Conservation (phyloP, 2,113 vertebrate genomes). For the Prunella fulvescens region DNA sequence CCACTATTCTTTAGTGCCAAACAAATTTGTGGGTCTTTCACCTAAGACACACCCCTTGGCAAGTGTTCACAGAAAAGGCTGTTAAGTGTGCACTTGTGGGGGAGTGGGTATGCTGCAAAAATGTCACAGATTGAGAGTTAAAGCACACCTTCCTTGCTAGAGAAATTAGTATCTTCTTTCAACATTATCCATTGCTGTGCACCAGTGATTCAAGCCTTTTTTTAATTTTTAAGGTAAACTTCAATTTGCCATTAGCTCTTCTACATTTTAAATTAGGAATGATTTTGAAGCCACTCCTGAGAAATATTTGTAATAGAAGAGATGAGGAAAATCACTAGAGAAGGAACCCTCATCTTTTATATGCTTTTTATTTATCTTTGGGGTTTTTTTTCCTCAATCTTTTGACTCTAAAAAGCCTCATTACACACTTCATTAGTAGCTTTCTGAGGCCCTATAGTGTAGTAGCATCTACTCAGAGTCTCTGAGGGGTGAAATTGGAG, state of each 20-base stretch:
- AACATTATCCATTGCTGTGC: background rate
- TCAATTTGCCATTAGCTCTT: background rate
- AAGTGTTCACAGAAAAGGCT: background rate
- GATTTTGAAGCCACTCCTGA: background rate
- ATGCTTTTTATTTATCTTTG: conserved; percentile 40
- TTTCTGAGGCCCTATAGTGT: conserved; percentile 20
- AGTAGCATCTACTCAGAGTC: conserved; percentile 30
- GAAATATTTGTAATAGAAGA: background rate
- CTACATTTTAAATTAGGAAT: background rate
- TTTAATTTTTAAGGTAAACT: background rate
- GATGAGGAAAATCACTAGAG: background rate
- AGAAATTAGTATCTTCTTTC: background rate
- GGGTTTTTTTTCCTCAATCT: background rate
- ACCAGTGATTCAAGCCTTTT: background rate
- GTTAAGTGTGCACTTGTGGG: background rate
- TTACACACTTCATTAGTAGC: conserved; percentile 54
- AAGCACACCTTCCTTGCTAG: background rate
- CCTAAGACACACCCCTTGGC: background rate
- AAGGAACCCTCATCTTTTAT: background rate
- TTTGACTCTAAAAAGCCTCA: conserved; percentile 45
- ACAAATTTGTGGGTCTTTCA: background rate
- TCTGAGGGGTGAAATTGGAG: conserved; percentile 61
- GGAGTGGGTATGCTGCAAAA: background rate
- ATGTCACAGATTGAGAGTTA: background rate
- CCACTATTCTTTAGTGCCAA: background rate